phyloP scores from a whole-genome alignment of 2,113 vertebrate species.

The Murina feae region DNA sequence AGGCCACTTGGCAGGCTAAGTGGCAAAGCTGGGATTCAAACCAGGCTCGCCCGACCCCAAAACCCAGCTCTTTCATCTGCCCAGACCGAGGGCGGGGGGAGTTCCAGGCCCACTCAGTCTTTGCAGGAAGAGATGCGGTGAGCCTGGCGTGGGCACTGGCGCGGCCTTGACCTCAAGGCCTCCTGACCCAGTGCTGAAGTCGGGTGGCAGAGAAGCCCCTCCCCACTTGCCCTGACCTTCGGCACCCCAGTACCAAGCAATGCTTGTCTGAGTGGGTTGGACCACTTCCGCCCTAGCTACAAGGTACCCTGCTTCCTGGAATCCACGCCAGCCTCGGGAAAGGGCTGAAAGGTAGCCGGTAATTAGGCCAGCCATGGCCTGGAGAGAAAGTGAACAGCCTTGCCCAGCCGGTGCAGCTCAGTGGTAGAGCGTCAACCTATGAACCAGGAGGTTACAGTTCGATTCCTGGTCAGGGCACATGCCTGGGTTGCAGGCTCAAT shows the following conservation, averaged over 20 bases:
- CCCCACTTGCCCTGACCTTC: too few species aligned
- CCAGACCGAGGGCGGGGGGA: background rate
- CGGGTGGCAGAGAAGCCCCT: background rate
- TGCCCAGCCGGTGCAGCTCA: too few species aligned
- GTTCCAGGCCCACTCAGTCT: background rate
- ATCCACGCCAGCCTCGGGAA: background rate
- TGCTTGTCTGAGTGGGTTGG: background rate
- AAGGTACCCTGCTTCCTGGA: background rate
- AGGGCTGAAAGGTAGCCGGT: background rate
- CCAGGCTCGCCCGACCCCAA: background rate
- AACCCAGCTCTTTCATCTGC: background rate
- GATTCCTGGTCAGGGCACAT: too few species aligned
- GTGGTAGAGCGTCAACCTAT: too few species aligned
- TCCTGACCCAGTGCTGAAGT: background rate
- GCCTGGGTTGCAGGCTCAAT: too few species aligned
- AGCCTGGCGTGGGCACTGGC: background rate
- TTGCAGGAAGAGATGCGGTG: background rate
- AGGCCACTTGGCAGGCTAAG: background rate
- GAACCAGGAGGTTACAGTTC: too few species aligned
- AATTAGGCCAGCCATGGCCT: background rate
- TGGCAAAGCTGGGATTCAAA: background rate
- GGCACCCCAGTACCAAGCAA: background rate
- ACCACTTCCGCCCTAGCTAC: background rate
- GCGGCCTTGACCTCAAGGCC: background rate
- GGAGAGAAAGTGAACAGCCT: background rate